These are phyloP conservation scores for Halcyon senegalensis DNA, from an alignment of 2,113 vertebrate genomes.

Conservation along the genomic window DNA sequence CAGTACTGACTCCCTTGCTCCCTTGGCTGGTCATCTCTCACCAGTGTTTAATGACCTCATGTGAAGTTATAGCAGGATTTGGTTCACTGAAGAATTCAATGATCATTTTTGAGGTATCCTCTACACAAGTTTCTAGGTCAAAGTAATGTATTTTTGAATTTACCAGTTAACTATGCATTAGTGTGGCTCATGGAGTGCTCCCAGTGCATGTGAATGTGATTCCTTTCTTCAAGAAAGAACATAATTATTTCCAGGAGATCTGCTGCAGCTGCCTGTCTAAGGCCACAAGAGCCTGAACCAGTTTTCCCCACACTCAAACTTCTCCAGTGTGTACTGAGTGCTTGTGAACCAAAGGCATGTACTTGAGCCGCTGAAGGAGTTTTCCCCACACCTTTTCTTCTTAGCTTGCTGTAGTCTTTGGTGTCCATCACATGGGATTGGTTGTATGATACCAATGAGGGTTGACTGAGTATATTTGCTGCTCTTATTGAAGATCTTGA, in stretches of 20 bases:
- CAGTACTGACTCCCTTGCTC: not conserved
- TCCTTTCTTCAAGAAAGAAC: not conserved
- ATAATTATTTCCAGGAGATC: not conserved
- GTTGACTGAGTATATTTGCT: rapidly evolving
- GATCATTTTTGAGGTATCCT: not conserved
- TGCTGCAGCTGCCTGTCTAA: not conserved
- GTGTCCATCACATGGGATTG: not conserved
- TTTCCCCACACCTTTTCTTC: not conserved
- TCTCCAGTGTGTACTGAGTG: not conserved
- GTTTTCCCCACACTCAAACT: not conserved
- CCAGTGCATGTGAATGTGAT: not conserved
- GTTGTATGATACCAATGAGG: not conserved
- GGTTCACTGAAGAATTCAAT: not conserved
- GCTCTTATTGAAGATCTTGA: not conserved
- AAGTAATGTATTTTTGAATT: not conserved
- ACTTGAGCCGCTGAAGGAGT: not conserved
- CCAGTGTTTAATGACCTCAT: not conserved
- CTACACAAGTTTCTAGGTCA: not conserved
- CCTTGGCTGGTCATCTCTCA: not conserved
- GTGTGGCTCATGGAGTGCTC: not conserved
- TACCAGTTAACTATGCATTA: not conserved
- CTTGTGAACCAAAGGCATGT: not conserved
- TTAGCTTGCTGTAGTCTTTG: not conserved
- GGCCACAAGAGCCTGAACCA: not conserved
- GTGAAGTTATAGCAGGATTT: not conserved